These are phyloP conservation scores for Mythimna loreyi DNA, from an alignment of 2,888 invertebrate species.

Conservation along the genomic window DNA sequence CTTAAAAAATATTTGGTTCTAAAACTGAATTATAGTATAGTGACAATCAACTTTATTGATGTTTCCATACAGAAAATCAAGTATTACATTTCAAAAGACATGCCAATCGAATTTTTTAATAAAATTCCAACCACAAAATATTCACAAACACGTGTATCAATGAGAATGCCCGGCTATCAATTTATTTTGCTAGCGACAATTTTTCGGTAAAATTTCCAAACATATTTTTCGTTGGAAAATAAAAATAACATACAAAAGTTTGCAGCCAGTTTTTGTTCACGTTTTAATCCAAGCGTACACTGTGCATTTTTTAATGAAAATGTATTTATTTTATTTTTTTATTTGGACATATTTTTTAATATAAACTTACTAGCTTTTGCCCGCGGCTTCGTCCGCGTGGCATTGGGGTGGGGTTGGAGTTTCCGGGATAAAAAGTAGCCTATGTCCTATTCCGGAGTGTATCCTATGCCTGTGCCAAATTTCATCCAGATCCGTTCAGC, in stretches of 20 bases:
- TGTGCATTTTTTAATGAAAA: constrained; percentile 17
- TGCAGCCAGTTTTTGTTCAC: constrained; percentile 5
- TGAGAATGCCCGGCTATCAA: constrained; percentile 2
- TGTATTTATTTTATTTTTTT: too few relatives aligned
- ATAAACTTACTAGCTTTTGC: too few relatives aligned
- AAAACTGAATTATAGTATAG: background rate
- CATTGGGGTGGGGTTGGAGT: too few relatives aligned
- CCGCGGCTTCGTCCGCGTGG: too few relatives aligned
- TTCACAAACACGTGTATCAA: constrained; percentile 15
- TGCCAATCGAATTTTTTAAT: constrained; percentile 5
- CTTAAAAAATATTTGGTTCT: too few relatives aligned
- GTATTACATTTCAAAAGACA: background rate
- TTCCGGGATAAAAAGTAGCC: too few relatives aligned
- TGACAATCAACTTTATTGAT: background rate
- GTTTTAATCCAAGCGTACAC: constrained; percentile 21
- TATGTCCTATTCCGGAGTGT: too few relatives aligned
- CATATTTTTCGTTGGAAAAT: constrained; percentile 27
- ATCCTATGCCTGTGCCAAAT: too few relatives aligned
- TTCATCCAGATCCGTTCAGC: too few relatives aligned
- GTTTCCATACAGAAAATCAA: background rate
- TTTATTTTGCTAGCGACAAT: constrained; percentile 13
- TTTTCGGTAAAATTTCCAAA: constrained; percentile 25
- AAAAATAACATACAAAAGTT: constrained; percentile 11
- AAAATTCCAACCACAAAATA: constrained; percentile 7
- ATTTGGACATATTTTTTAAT: too few relatives aligned